A percentile compares a stretch with the other conserved stretches of the same genome.
These are phyloP conservation scores for Linyphia triangularis DNA, from an alignment of 2,888 invertebrate species.

Conservation along the genomic window DNA sequence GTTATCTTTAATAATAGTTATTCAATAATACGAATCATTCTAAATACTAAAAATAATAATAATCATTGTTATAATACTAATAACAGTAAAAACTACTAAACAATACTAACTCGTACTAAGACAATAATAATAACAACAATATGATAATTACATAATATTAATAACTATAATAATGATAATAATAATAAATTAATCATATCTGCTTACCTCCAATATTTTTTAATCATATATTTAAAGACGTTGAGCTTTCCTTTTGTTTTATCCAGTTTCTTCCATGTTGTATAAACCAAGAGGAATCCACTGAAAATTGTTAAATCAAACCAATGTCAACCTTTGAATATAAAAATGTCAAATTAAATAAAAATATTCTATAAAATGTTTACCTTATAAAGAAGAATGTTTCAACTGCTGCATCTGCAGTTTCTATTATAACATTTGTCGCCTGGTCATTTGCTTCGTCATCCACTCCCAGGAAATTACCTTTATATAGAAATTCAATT, in stretches of 20 bases:
- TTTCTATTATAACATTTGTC: slow-evolving; percentile 78
- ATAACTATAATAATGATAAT: background rate
- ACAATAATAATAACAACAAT: too few species aligned
- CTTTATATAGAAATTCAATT: background rate
- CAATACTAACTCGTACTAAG: too few species aligned
- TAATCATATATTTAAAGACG: slow-evolving; percentile 58
- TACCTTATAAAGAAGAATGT: slow-evolving; percentile 81
- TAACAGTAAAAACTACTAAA: too few species aligned
- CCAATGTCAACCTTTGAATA: background rate
- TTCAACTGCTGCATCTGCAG: slow-evolving; percentile 80
- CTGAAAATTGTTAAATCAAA: slow-evolving; percentile 77
- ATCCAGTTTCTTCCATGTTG: slow-evolving; percentile 79
- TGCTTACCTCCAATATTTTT: slow-evolving; percentile 75
- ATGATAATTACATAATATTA: background rate
- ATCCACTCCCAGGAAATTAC: background rate
- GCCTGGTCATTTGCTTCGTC: background rate
- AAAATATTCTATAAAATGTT: too few species aligned
- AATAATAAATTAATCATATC: background rate
- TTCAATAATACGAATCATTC: too few species aligned
- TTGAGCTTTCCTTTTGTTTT: slow-evolving; percentile 77
- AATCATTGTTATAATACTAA: too few species aligned
- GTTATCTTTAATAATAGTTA: too few species aligned
- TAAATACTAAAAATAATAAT: too few species aligned
- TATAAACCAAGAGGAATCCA: slow-evolving; percentile 79
- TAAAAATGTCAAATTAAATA: too few species aligned